phyloP scores from a whole-genome alignment of 2,888 invertebrate genomes.

The Phyto melanocephala region DNA sequence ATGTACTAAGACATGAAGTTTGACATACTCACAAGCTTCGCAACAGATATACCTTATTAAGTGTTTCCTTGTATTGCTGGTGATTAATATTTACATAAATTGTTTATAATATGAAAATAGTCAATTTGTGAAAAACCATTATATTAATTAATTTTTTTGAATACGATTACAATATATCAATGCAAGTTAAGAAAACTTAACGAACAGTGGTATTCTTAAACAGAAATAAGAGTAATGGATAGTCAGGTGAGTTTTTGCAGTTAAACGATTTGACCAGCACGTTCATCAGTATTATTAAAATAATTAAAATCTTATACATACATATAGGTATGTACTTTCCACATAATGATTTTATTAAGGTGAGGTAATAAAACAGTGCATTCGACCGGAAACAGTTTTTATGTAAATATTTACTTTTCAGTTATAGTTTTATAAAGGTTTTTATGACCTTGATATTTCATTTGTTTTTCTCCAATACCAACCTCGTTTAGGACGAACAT shows the following conservation, averaged over 20 bases:
- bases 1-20: too few species aligned
- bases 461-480: too few species aligned
- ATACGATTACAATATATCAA: background rate
- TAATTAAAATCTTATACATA: too few species aligned
- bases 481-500: too few species aligned
- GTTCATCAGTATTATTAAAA: too few species aligned
- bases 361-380: background rate
- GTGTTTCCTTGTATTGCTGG: background rate
- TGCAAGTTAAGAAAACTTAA: constrained; percentile 25
- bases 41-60: too few species aligned
- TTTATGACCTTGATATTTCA: background rate
- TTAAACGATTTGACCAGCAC: too few species aligned
- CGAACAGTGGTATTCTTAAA: constrained; percentile 11
- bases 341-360: too few species aligned
- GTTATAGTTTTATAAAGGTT: background rate
- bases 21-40: too few species aligned
- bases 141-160: background rate
- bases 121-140: background rate
- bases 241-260: constrained; percentile 74
- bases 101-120: background rate
- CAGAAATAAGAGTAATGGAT: constrained; percentile 71
- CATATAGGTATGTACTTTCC: too few species aligned
- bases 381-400: background rate
- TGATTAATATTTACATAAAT: constrained; percentile 37
- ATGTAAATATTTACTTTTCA: background rate